These are phyloP conservation scores for Tribolium castaneum DNA, from an alignment of 1,140 invertebrate genomes.

Conservation along the genomic window DNA sequence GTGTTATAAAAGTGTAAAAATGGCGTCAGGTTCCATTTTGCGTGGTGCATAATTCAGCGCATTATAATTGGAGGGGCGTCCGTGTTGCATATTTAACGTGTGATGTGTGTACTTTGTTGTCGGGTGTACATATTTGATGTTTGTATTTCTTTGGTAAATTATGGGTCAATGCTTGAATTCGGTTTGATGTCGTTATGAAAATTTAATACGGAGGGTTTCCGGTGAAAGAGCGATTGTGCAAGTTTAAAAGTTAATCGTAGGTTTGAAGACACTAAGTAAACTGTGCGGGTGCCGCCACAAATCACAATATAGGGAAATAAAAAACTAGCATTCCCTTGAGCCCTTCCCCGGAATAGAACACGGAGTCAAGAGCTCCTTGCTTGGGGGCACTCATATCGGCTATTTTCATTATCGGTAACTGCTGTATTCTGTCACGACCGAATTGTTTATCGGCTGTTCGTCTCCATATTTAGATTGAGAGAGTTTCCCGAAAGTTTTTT, in stretches of 20 bases:
- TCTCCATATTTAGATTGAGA: constrained; percentile 49
- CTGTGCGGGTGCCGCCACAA: constrained; percentile 36
- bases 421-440: constrained; percentile 53
- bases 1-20: too few species aligned
- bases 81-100: not conserved
- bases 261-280: constrained; percentile 40
- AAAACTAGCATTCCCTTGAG: constrained; percentile 48
- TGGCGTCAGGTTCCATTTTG: not conserved
- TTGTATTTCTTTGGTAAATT: not conserved
- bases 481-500: constrained; percentile 7
- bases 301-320: constrained; percentile 50
- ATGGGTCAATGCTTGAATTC: not conserved
- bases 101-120: not conserved
- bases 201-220: not conserved
- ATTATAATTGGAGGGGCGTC: not conserved
- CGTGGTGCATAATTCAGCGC: not conserved
- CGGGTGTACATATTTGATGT: not conserved
- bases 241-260: constrained; percentile 33
- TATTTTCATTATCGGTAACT: constrained; percentile 56
- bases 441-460: constrained; percentile 47
- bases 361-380: constrained; percentile 33
- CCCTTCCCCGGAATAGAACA: constrained; percentile 43
- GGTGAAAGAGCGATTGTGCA: constrained; percentile 26
- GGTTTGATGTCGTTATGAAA: not conserved
- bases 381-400: constrained; percentile 43